A percentile compares a stretch with the other conserved stretches of the same genome.
Conservation (phyloP, 2,113 vertebrate genomes). For the Psophia crepitans region DNA sequence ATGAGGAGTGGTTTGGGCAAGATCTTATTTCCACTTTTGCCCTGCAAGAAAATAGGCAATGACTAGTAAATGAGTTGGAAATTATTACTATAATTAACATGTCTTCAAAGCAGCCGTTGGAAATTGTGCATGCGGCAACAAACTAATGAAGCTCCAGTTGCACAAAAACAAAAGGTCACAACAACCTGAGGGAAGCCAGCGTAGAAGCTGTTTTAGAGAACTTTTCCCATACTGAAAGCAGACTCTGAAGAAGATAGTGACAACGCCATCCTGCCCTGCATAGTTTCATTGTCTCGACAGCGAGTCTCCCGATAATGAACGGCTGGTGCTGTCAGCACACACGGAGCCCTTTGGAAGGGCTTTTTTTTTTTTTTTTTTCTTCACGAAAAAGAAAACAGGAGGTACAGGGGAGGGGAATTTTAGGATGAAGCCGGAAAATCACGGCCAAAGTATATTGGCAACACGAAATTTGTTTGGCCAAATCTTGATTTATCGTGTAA, state of each 20-base stretch:
- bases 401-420: not conserved
- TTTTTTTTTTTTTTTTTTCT: too few relatives aligned
- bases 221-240: slow-evolving; percentile 13
- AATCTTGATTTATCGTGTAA: not conserved
- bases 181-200: not conserved
- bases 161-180: slow-evolving; percentile 67
- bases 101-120: slow-evolving; percentile 59
- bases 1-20: slow-evolving; percentile 25
- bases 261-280: not conserved
- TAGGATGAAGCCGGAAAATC: not conserved
- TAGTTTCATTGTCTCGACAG: slow-evolving; percentile 20
- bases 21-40: slow-evolving; percentile 49
- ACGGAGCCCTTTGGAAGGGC: not conserved
- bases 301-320: not conserved
- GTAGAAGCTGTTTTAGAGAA: not conserved
- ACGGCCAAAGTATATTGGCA: not conserved
- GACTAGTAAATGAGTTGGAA: slow-evolving; percentile 73
- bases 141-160: slow-evolving; percentile 64
- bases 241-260: not conserved
- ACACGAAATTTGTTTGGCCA: not conserved
- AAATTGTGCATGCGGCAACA: slow-evolving; percentile 59
- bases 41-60: slow-evolving; percentile 62
- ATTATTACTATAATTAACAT: slow-evolving; percentile 72
- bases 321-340: not conserved
- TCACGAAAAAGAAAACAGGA: not conserved